Base-by-base conservation (phyloP, 2,888 invertebrate species). In the Drosophila mulleri region DNA sequence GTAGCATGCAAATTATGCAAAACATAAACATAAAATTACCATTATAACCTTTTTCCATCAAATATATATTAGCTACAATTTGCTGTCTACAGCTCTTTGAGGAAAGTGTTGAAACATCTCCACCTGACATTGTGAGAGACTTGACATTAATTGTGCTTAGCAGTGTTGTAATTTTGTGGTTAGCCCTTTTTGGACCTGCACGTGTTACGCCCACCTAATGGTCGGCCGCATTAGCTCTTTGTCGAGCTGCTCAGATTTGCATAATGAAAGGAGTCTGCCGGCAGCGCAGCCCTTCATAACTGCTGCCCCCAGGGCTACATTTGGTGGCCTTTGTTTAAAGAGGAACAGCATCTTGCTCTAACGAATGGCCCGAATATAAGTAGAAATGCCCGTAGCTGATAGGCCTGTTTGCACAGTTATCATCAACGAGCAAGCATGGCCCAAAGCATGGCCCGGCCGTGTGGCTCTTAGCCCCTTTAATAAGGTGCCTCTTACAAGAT, bases 261-360 rank as follows among this genome's bases (percentile, higher is more conserved):
- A 76, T 75, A 76, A 75, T 75, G 72, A 76, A 76, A 66, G 57
- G 62, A 52, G 59, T 44, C 56, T 45, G 37, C 42, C 26, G 60
- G 50, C 39, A 35, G 45, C 37, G 12, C 42, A 60, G 37, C 54
- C 52, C 61, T 57, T 61, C 70, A 57, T 61, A 69, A 69, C 52
- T 61, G 52, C 50, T 35, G 26, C 20, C 61, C 50, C 39, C 39
- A 60, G 70, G 70, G 41, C 37, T 52, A 61, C 32, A 69, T 45
- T 61, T 57, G n/a, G 16, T 18, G 39, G 50, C 29, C 45, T 50
- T 61, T 69, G 70, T 57, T 56, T 61, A 57, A 69, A 61, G 44
- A 44, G 45, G 18, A 50, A 35, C 48, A 42, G 16, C 41, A 42
- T 54, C 44, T 53, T 29, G 39, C 32, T 11, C 59, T 32, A 14